phyloP scores from a whole-genome alignment of 2,113 vertebrate genomes.

The Leucopsar rothschildi region DNA sequence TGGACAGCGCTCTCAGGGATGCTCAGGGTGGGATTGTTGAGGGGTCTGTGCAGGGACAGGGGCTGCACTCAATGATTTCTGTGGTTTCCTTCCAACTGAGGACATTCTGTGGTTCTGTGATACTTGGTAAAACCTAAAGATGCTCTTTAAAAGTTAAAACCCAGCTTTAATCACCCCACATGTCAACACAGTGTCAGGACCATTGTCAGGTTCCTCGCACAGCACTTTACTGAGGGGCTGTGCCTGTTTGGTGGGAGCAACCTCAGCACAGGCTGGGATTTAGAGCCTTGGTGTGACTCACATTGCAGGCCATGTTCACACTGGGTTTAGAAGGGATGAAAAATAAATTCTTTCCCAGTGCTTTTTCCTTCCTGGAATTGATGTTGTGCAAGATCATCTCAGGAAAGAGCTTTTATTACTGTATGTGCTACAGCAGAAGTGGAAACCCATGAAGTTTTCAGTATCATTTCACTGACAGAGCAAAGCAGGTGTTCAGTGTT shows the following conservation, averaged over 20 bases:
- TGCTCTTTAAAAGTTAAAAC: neutral
- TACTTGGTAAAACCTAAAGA: neutral
- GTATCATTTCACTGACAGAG: neutral
- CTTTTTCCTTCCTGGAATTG: neutral
- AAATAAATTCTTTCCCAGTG: neutral
- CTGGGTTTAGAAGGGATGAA: no score
- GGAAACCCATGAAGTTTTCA: neutral
- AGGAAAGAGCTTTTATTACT: neutral
- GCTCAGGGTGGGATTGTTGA: neutral
- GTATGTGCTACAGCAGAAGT: neutral
- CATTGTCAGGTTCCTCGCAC: neutral
- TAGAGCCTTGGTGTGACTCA: neutral
- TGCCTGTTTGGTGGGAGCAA: neutral
- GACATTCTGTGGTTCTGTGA: neutral
- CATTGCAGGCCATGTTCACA: neutral
- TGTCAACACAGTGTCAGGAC: rapidly evolving
- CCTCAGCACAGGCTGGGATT: neutral
- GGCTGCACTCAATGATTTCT: rapidly evolving
- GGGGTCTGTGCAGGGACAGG: neutral
- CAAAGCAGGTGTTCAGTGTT: neutral
- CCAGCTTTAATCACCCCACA: neutral
- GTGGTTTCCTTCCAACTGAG: neutral
- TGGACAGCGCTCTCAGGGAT: no score
- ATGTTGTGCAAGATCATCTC: neutral
- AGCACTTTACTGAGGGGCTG: neutral